Percentiles rank a stretch among this genome's conserved stretches.
phyloP scores from a whole-genome alignment of 2,888 invertebrate species.

The Orthosia incerta region DNA sequence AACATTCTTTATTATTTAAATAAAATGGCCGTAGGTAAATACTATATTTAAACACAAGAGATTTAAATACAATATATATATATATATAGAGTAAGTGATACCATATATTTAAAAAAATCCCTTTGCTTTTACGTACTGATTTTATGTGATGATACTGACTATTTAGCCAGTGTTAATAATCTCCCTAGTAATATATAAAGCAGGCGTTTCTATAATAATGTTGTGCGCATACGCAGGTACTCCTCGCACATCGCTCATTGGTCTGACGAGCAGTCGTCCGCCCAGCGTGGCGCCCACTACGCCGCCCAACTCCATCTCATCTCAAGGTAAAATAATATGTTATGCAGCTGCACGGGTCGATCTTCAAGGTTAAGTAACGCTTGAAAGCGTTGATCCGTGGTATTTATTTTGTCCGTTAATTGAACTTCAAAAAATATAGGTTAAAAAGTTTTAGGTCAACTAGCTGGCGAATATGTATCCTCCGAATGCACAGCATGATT shows the following conservation, averaged over 20 bases:
- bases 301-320: constrained; percentile 92
- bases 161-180: too few relatives aligned
- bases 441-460: too few relatives aligned
- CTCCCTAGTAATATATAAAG: not conserved
- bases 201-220: not conserved
- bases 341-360: not conserved
- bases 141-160: too few relatives aligned
- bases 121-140: not conserved
- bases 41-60: not conserved
- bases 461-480: too few relatives aligned
- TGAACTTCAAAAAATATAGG: too few relatives aligned
- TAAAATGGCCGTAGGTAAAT: not conserved
- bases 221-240: constrained; percentile 90
- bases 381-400: too few relatives aligned
- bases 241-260: constrained; percentile 95
- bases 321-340: constrained; percentile 80
- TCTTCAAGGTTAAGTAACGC: too few relatives aligned
- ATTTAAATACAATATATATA: not conserved
- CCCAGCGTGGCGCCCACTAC: constrained; percentile 92
- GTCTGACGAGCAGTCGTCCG: constrained; percentile 94
- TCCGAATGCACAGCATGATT: too few relatives aligned
- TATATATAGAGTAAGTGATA: not conserved
- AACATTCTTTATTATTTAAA: not conserved
- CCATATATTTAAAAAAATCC: not conserved
- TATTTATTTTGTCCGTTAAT: too few relatives aligned